A percentile compares a stretch with the other conserved stretches of the same genome.
Evolutionary conservation across 2,797 vertebrate species (phyloP).

Genomic region (Halcyon chelicuti): DNA sequence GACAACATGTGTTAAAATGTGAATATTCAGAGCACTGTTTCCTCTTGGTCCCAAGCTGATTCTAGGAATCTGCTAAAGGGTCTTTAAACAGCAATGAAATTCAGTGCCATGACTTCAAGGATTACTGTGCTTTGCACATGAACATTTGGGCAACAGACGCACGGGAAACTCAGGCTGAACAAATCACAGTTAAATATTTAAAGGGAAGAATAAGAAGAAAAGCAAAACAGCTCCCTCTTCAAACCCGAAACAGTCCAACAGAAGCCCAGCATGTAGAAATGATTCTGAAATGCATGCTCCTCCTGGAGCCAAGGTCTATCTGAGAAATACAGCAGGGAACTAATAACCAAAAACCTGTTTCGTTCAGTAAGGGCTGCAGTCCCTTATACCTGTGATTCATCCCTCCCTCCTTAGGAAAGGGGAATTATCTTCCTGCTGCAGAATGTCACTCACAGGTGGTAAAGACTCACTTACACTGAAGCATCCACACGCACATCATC

Average conservation of each 20-base stretch:
- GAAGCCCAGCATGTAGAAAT: background rate
- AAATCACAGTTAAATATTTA: background rate
- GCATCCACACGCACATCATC: background rate
- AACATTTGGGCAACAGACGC: background rate
- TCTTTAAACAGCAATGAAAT: constrained; percentile 2
- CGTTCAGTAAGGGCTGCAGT: background rate
- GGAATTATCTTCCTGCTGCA: background rate
- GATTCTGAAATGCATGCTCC: background rate
- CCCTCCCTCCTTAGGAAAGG: background rate
- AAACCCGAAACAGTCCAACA: background rate
- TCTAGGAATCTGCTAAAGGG: background rate
- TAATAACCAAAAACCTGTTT: background rate
- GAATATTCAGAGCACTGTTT: background rate
- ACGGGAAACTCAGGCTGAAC: background rate
- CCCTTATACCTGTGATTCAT: background rate
- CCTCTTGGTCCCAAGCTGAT: constrained; percentile 8
- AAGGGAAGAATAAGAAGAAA: background rate
- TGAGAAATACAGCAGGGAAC: background rate
- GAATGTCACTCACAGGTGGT: background rate
- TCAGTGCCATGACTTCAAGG: constrained; percentile 15
- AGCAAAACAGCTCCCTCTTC: background rate
- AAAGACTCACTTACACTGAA: background rate
- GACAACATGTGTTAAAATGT: background rate
- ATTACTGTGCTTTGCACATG: background rate
- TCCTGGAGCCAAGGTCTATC: background rate